A percentile compares a stretch with the other conserved stretches of the same genome.
Conservation (phyloP, 2,797 vertebrate species). For the Chelon labrosus region DNA sequence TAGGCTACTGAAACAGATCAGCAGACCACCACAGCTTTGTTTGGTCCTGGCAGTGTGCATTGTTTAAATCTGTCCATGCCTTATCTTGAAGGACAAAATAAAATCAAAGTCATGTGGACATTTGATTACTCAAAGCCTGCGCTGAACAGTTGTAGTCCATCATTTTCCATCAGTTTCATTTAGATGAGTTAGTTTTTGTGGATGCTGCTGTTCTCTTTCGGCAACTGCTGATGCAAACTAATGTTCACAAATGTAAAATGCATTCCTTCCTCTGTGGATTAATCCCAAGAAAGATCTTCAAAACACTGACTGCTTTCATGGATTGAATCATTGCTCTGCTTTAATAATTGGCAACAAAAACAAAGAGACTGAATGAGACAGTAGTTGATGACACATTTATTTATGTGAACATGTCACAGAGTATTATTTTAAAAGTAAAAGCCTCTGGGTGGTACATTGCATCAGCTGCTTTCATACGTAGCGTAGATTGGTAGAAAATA, state of each 20-base stretch:
- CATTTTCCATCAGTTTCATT: not conserved
- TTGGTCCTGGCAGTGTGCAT: not conserved
- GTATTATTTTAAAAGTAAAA: slow-evolving; percentile 54
- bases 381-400: slow-evolving; percentile 58
- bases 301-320: slow-evolving; percentile 30
- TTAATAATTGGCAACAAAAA: slow-evolving; percentile 43
- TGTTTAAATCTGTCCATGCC: slow-evolving; percentile 16
- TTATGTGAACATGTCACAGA: slow-evolving; percentile 62
- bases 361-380: slow-evolving; percentile 40
- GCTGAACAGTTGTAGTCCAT: not conserved
- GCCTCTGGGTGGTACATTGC: slow-evolving; percentile 48
- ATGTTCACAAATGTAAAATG: slow-evolving; percentile 34
- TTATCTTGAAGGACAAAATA: not conserved
- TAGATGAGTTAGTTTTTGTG: not conserved
- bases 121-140: slow-evolving; percentile 9
- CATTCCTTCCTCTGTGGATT: slow-evolving; percentile 35
- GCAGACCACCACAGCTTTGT: slow-evolving; percentile 33
- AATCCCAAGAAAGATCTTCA: slow-evolving; percentile 25
- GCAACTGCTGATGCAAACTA: slow-evolving; percentile 11
- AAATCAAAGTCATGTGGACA: not conserved
- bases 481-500: slow-evolving; percentile 50
- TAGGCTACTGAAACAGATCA: slow-evolving; percentile 40
- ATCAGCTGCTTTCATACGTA: slow-evolving; percentile 51
- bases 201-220: slow-evolving; percentile 7
- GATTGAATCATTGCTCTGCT: slow-evolving; percentile 37